These are phyloP conservation scores for Aromia moschata DNA, from an alignment of 2,888 invertebrate species.

Conservation along the genomic window DNA sequence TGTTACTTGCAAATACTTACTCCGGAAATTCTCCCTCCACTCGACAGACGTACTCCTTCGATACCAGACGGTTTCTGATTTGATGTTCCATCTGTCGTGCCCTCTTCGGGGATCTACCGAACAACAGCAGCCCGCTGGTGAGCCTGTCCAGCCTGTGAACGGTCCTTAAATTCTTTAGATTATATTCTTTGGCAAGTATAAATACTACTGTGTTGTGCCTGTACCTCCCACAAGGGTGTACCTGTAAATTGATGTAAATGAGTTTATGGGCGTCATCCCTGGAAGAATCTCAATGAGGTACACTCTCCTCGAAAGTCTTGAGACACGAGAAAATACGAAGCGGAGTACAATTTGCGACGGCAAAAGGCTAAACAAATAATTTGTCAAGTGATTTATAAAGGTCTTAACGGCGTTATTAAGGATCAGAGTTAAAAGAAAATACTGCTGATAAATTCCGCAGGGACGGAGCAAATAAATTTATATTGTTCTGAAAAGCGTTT, in stretches of 20 bases:
- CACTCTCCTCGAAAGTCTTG: no score
- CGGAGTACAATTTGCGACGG: no score
- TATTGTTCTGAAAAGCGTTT: no score
- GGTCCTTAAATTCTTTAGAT: conserved; percentile 90
- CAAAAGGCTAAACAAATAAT: no score
- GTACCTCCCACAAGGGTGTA: conserved; percentile 98
- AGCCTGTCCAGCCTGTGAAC: conserved; percentile 96
- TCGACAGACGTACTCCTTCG: conserved; percentile 94
- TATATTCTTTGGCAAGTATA: conserved; percentile 95
- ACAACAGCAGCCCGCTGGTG: conserved; percentile 90
- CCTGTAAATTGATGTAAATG: conserved; percentile 66
- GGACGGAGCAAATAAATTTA: no score
- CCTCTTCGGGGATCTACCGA: conserved; percentile 92
- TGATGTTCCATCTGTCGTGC: conserved; percentile 96
- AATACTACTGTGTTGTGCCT: conserved; percentile 96
- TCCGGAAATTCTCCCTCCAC: conserved; percentile 95
- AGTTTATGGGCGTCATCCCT: not conserved
- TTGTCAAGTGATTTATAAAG: no score
- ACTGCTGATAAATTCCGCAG: no score
- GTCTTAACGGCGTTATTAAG: no score
- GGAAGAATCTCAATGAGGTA: conserved; percentile 1
- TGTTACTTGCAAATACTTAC: no score
- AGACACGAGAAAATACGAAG: no score
- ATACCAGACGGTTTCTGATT: conserved; percentile 89
- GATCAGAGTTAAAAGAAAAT: no score